Evolutionary conservation across 2,888 invertebrate species (phyloP).

Genomic region (Chymomyza amoena): DNA sequence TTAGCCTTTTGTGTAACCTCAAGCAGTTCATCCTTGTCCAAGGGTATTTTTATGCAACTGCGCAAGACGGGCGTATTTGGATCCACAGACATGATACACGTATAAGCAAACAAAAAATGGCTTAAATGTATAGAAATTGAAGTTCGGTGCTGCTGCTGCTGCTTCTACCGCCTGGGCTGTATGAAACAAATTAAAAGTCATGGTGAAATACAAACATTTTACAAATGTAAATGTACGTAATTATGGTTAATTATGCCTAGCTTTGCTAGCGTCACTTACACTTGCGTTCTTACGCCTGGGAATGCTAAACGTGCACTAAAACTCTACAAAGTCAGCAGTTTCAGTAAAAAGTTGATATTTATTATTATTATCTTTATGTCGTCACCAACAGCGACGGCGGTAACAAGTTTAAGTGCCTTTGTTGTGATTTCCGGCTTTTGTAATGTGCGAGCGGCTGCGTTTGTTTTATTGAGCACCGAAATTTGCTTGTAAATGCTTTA

Average conservation of each 20-base stretch:
- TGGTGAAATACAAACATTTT: neutral
- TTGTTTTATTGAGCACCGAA: neutral
- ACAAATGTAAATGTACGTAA: neutral
- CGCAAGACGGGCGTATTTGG: slow-evolving; percentile 57
- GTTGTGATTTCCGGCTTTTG: neutral
- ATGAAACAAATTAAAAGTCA: neutral
- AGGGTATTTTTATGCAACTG: slow-evolving; percentile 82
- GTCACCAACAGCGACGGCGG: neutral
- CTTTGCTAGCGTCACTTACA: neutral
- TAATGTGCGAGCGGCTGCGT: neutral
- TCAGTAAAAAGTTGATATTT: neutral
- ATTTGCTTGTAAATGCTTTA: neutral
- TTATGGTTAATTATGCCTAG: neutral
- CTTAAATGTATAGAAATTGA: too few relatives aligned
- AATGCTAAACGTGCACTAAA: neutral
- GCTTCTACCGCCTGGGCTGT: neutral
- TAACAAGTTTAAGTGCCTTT: neutral
- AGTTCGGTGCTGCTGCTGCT: neutral
- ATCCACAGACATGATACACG: neutral
- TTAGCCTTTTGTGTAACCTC: slow-evolving; percentile 86
- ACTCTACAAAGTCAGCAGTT: neutral
- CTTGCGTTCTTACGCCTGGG: neutral
- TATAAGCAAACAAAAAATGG: too few relatives aligned
- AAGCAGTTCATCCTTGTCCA: slow-evolving; percentile 82
- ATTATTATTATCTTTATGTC: neutral